phyloP scores from a whole-genome alignment of 2,888 invertebrate species.

The Mesorhabditis spiculigera region DNA sequence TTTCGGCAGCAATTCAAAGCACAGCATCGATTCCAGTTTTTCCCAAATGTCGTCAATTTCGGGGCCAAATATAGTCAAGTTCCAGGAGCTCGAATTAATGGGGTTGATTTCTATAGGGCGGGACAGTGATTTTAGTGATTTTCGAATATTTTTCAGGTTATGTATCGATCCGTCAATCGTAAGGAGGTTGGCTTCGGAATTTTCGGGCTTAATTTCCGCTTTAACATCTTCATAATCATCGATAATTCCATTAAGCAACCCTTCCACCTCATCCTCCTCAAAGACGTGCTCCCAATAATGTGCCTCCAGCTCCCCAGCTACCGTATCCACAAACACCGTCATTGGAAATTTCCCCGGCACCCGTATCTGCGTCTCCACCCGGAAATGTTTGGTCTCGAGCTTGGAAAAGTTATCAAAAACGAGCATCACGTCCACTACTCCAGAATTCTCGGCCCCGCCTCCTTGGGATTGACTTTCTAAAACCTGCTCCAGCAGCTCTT shows the following conservation, averaged over 20 bases:
- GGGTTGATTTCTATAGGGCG: no score
- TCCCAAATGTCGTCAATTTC: no score
- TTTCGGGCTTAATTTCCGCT: slow-evolving; percentile 43
- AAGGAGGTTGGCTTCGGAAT: no score
- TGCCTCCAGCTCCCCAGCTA: not conserved
- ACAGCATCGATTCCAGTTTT: no score
- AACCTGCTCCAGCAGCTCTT: not conserved
- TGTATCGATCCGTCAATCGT: no score
- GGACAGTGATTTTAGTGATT: no score
- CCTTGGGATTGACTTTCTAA: not conserved
- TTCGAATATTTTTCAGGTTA: no score
- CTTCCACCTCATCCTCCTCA: not conserved
- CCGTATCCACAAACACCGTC: not conserved
- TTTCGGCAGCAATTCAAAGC: no score
- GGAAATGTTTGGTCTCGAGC: not conserved
- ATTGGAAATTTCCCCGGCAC: not conserved
- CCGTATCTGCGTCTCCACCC: not conserved
- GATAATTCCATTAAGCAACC: not conserved
- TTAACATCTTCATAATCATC: no score
- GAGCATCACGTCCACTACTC: slow-evolving; percentile 14
- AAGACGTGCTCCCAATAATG: not conserved
- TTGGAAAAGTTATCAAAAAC: slow-evolving; percentile 10
- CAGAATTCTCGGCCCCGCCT: not conserved
- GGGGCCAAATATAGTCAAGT: no score
- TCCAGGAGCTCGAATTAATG: no score